These are phyloP conservation scores for Apodemus sylvaticus DNA, from an alignment of 2,113 vertebrate genomes.

Conservation along the genomic window DNA sequence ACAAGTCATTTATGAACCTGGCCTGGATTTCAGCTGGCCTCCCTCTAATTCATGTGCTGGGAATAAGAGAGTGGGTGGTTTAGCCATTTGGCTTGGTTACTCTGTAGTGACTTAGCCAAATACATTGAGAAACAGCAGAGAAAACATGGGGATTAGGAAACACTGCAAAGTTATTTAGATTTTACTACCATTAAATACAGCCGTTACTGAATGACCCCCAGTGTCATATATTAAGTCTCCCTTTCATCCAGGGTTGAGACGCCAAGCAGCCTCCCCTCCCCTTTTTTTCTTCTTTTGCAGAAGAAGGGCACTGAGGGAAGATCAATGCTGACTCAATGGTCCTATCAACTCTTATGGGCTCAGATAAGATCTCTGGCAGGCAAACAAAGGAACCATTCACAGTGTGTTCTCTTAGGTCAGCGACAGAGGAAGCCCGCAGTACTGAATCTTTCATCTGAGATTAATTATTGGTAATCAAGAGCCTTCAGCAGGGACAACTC, in stretches of 20 bases:
- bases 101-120: slow-evolving; percentile 64
- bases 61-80: slow-evolving; percentile 74
- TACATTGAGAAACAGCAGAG: slow-evolving; percentile 52
- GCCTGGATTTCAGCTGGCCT: slow-evolving; percentile 44
- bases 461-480: slow-evolving; percentile 44
- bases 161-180: neutral
- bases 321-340: slow-evolving; percentile 1
- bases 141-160: neutral
- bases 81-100: slow-evolving; percentile 55
- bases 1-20: slow-evolving; percentile 51
- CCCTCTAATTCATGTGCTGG: slow-evolving; percentile 58
- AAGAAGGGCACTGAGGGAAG: neutral
- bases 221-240: neutral
- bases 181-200: neutral
- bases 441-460: slow-evolving; percentile 51
- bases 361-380: slow-evolving; percentile 58
- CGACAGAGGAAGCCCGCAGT: slow-evolving; percentile 44
- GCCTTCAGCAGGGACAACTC: neutral
- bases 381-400: slow-evolving; percentile 53
- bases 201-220: neutral
- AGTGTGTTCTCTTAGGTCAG: slow-evolving; percentile 42
- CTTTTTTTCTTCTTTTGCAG: neutral
- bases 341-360: neutral
- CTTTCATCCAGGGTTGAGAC: neutral
- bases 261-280: neutral